Evolutionary conservation across 2,113 vertebrate species (phyloP).

Genomic region (Galeopterus variegatus): DNA sequence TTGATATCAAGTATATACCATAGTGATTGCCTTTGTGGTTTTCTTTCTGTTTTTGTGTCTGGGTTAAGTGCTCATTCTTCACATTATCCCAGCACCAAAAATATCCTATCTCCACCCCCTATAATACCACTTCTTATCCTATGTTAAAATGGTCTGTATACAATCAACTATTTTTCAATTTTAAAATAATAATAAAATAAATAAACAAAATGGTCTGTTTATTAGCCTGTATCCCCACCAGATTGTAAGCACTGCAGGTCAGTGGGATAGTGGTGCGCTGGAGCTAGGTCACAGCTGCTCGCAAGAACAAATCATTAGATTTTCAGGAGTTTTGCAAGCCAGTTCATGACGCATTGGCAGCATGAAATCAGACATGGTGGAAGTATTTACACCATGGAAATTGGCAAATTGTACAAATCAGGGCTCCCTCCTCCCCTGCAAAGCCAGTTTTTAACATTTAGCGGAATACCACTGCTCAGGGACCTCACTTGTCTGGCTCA

Average conservation of each 20-base stretch:
- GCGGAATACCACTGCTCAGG: not conserved
- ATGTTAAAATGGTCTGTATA: not conserved
- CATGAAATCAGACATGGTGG: not conserved
- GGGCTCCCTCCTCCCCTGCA: not conserved
- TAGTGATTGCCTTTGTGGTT: not conserved
- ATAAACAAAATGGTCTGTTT: not conserved
- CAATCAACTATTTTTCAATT: too few relatives aligned
- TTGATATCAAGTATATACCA: not conserved
- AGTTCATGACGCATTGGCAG: not conserved
- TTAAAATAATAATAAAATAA: too few relatives aligned
- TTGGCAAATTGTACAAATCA: not conserved
- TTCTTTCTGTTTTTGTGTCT: not conserved
- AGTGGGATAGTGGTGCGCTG: not conserved
- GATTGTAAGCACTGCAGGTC: not conserved
- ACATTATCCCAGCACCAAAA: not conserved
- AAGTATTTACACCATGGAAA: not conserved
- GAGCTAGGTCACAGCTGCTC: not conserved
- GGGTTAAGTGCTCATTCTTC: not conserved
- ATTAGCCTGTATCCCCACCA: not conserved
- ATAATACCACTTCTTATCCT: not conserved
- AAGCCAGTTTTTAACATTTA: not conserved
- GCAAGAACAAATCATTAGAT: not conserved
- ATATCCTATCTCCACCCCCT: not conserved
- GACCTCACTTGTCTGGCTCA: not conserved
- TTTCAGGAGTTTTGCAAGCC: conserved; percentile 14